Evolutionary conservation across 1,140 invertebrate genomes (phyloP).

Genomic region (Drosophila arawakana): DNA sequence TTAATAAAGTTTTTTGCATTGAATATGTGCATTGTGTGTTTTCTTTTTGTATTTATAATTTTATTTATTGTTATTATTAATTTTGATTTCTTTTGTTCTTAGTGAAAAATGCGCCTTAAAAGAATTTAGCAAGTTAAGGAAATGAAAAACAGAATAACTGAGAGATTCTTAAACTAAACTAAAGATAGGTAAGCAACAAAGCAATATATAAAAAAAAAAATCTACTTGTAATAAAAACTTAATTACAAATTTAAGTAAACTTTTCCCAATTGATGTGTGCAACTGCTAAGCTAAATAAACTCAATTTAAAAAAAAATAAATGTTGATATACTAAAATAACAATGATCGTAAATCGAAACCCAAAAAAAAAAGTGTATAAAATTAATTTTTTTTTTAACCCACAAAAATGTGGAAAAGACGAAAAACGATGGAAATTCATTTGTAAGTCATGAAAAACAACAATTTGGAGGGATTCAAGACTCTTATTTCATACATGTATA

Average conservation of each 20-base stretch:
- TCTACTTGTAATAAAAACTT: conserved; percentile 12
- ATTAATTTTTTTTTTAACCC: conserved; percentile 20
- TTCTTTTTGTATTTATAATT: conserved; percentile 12
- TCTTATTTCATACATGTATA: conserved; percentile 77
- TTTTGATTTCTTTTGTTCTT: conserved; percentile 38
- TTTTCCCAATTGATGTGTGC: conserved; percentile 49
- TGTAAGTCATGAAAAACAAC: conserved; percentile 48
- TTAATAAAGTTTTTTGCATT: conserved; percentile 80
- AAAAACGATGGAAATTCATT: conserved; percentile 27
- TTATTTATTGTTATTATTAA: background rate
- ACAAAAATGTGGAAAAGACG: background rate
- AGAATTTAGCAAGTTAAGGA: conserved; percentile 50
- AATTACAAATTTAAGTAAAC: conserved; percentile 46
- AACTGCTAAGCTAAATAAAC: conserved; percentile 45
- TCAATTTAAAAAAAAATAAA: conserved; percentile 39
- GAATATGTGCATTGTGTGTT: conserved; percentile 23
- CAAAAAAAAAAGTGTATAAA: conserved; percentile 11
- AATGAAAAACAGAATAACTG: conserved; percentile 25
- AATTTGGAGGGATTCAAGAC: conserved; percentile 78
- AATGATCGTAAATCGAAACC: conserved; percentile 4
- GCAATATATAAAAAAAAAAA: conserved; percentile 68
- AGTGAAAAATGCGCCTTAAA: conserved; percentile 66
- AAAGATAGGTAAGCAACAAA: conserved; percentile 58
- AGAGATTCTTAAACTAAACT: conserved; percentile 35
- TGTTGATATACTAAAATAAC: conserved; percentile 12